phyloP scores from a whole-genome alignment of 2,797 vertebrate genomes.

The Falco concolor region DNA sequence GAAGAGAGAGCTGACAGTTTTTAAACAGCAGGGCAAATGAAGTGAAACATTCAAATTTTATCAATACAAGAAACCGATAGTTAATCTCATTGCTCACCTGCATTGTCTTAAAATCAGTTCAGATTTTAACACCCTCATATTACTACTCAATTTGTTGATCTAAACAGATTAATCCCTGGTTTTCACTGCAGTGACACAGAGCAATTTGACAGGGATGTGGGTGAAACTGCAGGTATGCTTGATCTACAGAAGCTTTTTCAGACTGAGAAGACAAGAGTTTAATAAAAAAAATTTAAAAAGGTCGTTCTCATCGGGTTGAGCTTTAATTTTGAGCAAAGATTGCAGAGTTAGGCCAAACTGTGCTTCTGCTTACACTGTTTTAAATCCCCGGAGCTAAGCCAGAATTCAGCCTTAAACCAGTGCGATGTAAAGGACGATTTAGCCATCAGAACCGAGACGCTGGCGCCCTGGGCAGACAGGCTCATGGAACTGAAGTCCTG shows the following conservation, averaged over 20 bases:
- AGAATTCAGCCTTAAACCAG: neutral
- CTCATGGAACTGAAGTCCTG: neutral
- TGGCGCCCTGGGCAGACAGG: neutral
- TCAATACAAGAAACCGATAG: neutral
- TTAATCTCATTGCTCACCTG: neutral
- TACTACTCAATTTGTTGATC: neutral
- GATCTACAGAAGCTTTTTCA: neutral
- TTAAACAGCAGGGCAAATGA: neutral
- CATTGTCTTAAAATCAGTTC: neutral
- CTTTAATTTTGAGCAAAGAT: slow-evolving; percentile 21
- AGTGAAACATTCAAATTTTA: neutral
- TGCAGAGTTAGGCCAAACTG: neutral
- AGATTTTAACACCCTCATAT: neutral
- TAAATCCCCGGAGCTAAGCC: neutral
- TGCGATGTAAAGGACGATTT: accelerated
- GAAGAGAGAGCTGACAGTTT: neutral
- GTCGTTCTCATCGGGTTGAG: neutral
- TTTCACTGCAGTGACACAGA: neutral
- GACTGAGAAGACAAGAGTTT: neutral
- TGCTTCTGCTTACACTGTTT: neutral
- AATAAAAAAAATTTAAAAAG: neutral
- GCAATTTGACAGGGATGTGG: neutral
- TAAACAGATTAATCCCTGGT: neutral
- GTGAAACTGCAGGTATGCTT: neutral
- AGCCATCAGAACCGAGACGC: neutral